Evolutionary conservation across 2,888 invertebrate genomes (phyloP), one percentile per base, ranked within the genome.

Genomic region (Eupithecia exiguata): DNA sequence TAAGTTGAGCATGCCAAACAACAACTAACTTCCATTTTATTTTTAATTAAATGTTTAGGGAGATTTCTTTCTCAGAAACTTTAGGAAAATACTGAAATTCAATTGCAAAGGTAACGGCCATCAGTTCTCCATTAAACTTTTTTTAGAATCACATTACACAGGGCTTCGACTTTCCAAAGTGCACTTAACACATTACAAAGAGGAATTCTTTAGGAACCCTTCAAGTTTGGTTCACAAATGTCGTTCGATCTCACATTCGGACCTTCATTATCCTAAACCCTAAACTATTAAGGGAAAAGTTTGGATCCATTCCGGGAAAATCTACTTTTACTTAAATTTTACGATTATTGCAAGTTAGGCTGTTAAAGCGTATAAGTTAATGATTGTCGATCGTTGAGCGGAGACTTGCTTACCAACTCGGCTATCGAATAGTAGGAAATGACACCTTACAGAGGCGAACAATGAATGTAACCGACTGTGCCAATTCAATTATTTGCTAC

Each of bases 221-320:
- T 82, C 78, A 78, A 84, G 81, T 84, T 83, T 80, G 74, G 77
- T 77, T 80, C 81, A 81, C 82, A 79, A 83, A 83, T 80, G 81
- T 78, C 81, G 75, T 80, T 81, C 79, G 79, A 81, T 53, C 53
- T 81, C 80, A 80, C 78, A 82, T 79, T 81, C 66, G 1, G 80
- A 82, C 82, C 81, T 81, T 83, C 82, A 84, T 84, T 83, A 85
- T 71, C 79, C 76, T 76, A 78, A 79, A 81, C 81, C 81, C 77
- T 77, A 67, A 84, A 83, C 83, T 81, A 82, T 78, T 78, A 83
- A 84, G 77, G 80, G 77, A 76, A 82, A 84, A 84, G 81, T 82
- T 80, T 69, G 72, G 77, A 78, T 74, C 76, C 78, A 77, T 81
- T 82, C 68, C 68, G 76, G 75, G 74, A 66, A 81, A 79, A 78